A percentile compares a stretch with the other conserved stretches of the same genome.
These are phyloP conservation scores for Yponomeuta sedellus DNA, from an alignment of 2,888 invertebrate genomes.

Conservation along the genomic window DNA sequence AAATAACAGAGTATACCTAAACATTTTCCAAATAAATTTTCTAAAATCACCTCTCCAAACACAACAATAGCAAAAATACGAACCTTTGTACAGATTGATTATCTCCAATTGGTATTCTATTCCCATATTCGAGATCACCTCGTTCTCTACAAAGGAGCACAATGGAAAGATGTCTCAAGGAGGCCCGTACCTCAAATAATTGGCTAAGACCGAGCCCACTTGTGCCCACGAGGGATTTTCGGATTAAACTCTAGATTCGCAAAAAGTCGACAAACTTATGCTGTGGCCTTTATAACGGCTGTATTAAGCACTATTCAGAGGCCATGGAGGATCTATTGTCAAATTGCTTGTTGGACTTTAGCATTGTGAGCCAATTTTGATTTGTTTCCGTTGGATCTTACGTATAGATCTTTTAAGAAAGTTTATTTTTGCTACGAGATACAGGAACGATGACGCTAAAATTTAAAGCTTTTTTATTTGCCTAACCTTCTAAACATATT, in stretches of 20 bases:
- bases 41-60: not conserved
- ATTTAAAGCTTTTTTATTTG: too few relatives aligned
- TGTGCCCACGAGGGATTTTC: conserved; percentile 52
- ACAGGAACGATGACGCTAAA: too few relatives aligned
- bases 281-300: not conserved
- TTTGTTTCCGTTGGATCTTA: not conserved
- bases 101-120: not conserved
- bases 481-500: too few relatives aligned
- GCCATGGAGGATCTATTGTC: not conserved
- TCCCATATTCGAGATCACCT: not conserved
- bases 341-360: not conserved
- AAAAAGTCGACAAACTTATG: conserved; percentile 1
- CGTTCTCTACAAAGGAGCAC: conserved; percentile 4
- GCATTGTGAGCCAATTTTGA: conserved; percentile 5
- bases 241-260: conserved; percentile 48
- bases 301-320: not conserved
- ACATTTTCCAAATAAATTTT: too few relatives aligned
- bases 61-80: not conserved
- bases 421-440: too few relatives aligned
- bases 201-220: conserved; percentile 46
- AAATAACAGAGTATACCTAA: too few relatives aligned
- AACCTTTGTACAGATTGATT: not conserved
- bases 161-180: conserved; percentile 9
- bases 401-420: not conserved
- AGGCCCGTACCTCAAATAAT: conserved; percentile 49